Evolutionary conservation across 1,140 invertebrate species (phyloP), one percentile per base, ranked within the genome.

Genomic region (Helicoverpa armigera): DNA sequence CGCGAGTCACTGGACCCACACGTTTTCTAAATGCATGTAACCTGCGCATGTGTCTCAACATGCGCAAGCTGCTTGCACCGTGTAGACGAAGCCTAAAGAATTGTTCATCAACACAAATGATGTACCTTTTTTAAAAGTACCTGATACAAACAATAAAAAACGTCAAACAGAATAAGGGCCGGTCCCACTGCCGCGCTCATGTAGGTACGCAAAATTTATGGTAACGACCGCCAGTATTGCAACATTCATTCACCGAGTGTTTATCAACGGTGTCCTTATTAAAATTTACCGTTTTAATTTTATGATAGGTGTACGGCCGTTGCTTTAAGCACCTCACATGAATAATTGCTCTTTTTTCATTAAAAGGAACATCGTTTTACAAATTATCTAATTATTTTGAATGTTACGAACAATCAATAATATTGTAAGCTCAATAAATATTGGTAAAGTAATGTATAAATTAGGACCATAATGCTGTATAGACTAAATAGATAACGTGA

Each of bases 381-480:
- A 16, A 48, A 50, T 9, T 69, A 13, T 43, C n/a, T 29, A 61
- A 13, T 10, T 12, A 48, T 43, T 67, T 78, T 78, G 14, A 53
- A 78, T 65, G 74, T 63, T 29, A 74, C 18, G 23, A 54, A 48
- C 35, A 58, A 70, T 79, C 60, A 73, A 80, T 80, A 80, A 80
- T 73, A 51, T 43, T 54, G 14, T 80, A 78, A 80, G 60, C 54
- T 78, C 63, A 76, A 51, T 69, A 70, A 53, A 53, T 70, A 65
- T 74, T 31, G 7, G 48, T 58, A 61, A 60, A 50, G 18, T 54
- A 73, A 54, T 82, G 80, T 82, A 82, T 78, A 82, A 82, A 78
- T 73, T 82, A 82, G 69, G 31, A 73, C 69, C 48, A 82, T 65
- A 77, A 63, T 11, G 13, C 48, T 82, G 67, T 81, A 81, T 77